Evolutionary conservation across 2,113 vertebrate species (phyloP).

Genomic region (Globicephala melas): DNA sequence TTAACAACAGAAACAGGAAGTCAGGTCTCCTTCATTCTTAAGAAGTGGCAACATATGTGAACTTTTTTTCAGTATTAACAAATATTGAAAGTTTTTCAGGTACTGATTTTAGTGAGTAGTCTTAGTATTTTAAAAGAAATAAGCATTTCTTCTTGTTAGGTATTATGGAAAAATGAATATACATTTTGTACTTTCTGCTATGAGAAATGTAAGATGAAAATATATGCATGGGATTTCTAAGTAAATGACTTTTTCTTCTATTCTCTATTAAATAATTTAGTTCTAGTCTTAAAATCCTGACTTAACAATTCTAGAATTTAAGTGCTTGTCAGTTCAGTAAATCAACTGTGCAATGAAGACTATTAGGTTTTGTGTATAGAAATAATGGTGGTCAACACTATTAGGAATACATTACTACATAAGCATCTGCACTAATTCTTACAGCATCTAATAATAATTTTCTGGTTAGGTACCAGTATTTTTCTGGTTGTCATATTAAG

Average conservation of each 20-base stretch:
- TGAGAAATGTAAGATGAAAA: conserved; percentile 56
- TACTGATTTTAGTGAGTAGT: conserved; percentile 53
- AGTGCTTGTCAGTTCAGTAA: background rate
- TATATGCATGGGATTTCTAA: conserved; percentile 47
- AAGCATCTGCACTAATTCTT: background rate
- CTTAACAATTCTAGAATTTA: background rate
- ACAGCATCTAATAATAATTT: background rate
- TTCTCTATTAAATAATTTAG: conserved; percentile 4
- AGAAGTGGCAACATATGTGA: conserved; percentile 11
- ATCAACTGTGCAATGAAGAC: background rate
- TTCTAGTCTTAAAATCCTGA: conserved; percentile 20
- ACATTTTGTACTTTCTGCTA: conserved; percentile 30
- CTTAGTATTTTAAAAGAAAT: conserved; percentile 26
- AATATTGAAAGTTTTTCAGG: conserved; percentile 1
- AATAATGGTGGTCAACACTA: background rate
- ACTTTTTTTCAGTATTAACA: conserved; percentile 22
- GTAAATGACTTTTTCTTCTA: conserved; percentile 31
- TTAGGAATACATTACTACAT: background rate
- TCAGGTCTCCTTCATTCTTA: conserved; percentile 4
- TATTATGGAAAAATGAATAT: conserved; percentile 44
- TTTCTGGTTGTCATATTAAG: background rate
- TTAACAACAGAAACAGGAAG: background rate
- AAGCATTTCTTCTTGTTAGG: conserved; percentile 36
- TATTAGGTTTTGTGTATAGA: background rate
- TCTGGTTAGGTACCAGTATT: background rate